Percentiles rank a stretch among this genome's conserved stretches.
These are phyloP conservation scores for Phragmatobia fuliginosa DNA, from an alignment of 2,888 invertebrate species.

Conservation along the genomic window DNA sequence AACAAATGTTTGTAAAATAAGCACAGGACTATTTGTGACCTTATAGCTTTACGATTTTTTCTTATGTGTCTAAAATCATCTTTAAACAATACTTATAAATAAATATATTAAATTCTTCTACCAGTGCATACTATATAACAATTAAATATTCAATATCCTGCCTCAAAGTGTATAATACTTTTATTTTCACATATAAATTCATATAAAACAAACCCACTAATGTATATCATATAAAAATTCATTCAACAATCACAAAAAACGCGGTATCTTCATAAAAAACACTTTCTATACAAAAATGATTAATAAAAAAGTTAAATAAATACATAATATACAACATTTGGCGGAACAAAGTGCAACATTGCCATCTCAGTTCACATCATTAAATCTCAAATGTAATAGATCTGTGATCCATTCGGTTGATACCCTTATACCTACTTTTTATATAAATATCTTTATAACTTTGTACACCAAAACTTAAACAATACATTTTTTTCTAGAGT, in stretches of 20 bases:
- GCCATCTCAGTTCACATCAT: slow-evolving; percentile 54
- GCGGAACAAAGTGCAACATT: slow-evolving; percentile 52
- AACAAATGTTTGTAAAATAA: neutral
- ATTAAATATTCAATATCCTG: slow-evolving; percentile 24
- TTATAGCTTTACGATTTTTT: neutral
- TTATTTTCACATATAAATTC: slow-evolving; percentile 44
- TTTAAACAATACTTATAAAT: neutral
- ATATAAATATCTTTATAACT: neutral
- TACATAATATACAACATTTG: slow-evolving; percentile 59
- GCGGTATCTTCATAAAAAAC: slow-evolving; percentile 36
- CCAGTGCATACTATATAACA: neutral
- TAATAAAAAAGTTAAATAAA: slow-evolving; percentile 54
- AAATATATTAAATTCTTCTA: neutral
- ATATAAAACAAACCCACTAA: slow-evolving; percentile 43
- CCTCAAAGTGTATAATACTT: slow-evolving; percentile 57
- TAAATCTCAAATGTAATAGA: slow-evolving; percentile 54
- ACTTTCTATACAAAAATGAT: slow-evolving; percentile 47
- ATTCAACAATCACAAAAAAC: slow-evolving; percentile 55
- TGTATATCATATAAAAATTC: slow-evolving; percentile 50
- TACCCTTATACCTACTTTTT: slow-evolving; percentile 42
- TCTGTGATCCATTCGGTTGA: slow-evolving; percentile 51
- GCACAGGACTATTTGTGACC: neutral
- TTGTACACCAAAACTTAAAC: neutral
- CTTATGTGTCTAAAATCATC: neutral
- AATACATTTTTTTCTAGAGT: no score